phyloP scores from a whole-genome alignment of 1,140 invertebrate genomes.

The Drosophila virilis region DNA sequence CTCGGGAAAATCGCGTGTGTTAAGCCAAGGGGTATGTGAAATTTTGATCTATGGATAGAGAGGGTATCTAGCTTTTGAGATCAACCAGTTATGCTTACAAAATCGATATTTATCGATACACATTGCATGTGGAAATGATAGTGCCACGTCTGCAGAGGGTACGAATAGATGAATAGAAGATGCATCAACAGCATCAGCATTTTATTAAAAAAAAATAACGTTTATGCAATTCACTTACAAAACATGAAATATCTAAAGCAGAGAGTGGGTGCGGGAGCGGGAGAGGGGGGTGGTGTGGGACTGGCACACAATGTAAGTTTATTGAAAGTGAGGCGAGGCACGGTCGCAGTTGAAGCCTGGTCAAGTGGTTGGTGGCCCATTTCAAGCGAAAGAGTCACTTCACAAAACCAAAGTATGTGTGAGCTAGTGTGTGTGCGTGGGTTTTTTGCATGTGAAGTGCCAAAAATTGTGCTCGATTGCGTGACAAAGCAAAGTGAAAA shows the following conservation, averaged over 20 bases:
- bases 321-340: background rate
- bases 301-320: background rate
- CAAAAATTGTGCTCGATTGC: constrained; percentile 71
- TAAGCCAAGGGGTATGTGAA: no score
- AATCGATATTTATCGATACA: no score
- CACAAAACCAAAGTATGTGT: background rate
- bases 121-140: no score
- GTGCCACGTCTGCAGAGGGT: background rate
- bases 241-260: constrained; percentile 5
- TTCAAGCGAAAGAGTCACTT: constrained; percentile 12
- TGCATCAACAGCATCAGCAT: background rate
- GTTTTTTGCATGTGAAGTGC: constrained; percentile 56
- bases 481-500: constrained; percentile 71
- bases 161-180: background rate
- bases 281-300: background rate
- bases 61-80: no score
- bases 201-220: background rate
- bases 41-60: no score
- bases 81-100: no score
- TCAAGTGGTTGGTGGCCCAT: constrained; percentile 29
- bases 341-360: constrained; percentile 10
- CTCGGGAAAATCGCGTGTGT: no score
- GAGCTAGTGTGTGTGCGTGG: constrained; percentile 11
- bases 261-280: background rate
- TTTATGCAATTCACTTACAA: constrained; percentile 4